These are phyloP conservation scores for Drosophila pallidifrons DNA, from an alignment of 1,140 invertebrate genomes.

Conservation along the genomic window DNA sequence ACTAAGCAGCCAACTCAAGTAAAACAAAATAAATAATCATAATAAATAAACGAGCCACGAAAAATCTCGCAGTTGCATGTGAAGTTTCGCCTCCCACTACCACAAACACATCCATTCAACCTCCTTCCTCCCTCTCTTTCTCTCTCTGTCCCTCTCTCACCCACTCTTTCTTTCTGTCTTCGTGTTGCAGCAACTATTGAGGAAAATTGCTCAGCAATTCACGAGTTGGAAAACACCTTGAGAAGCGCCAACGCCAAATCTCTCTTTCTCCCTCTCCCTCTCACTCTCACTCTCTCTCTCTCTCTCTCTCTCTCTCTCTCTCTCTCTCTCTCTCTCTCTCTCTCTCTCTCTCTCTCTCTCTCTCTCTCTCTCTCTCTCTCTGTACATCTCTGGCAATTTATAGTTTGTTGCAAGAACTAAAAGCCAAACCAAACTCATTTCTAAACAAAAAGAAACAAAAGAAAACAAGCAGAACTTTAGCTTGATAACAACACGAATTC, in stretches of 20 bases:
- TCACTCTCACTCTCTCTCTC: no score
- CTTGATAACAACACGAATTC: background rate
- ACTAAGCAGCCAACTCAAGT: conserved; percentile 51
- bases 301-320: background rate
- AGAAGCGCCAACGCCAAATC: conserved; percentile 20
- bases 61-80: conserved; percentile 78
- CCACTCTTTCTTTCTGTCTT: background rate
- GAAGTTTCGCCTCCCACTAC: conserved; percentile 36
- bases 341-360: background rate
- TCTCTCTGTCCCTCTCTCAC: no score
- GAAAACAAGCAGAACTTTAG: background rate
- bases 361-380: background rate
- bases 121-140: no score
- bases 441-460: background rate
- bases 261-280: background rate
- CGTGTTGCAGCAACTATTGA: conserved; percentile 19
- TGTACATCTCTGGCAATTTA: no score
- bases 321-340: background rate
- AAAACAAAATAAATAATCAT: conserved; percentile 81
- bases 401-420: background rate
- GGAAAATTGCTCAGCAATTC: conserved; percentile 46
- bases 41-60: conserved; percentile 82
- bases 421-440: background rate
- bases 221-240: conserved; percentile 24
- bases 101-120: no score